Evolutionary conservation across 2,797 vertebrate species (phyloP).

Genomic region (Pseudochromis fuscus): DNA sequence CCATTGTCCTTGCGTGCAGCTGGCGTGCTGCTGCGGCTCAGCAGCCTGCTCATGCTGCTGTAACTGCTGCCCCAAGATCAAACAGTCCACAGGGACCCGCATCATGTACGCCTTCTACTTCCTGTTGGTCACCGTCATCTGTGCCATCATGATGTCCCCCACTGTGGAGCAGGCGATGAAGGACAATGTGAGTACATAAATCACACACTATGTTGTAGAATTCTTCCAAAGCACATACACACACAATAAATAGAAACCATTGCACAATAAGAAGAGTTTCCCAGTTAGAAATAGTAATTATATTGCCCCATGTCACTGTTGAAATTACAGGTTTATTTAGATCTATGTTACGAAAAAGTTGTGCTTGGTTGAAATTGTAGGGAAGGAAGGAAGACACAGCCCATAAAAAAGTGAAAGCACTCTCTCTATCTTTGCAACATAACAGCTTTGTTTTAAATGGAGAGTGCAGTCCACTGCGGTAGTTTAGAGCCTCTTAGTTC

Average conservation of each 20-base stretch:
- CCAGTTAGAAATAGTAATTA: not conserved
- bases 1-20: constrained; percentile 75
- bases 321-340: not conserved
- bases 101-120: constrained; percentile 97
- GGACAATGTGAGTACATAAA: constrained; percentile 62
- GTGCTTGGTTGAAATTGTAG: not conserved
- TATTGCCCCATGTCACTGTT: no score
- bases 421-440: no score
- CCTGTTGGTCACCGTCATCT: constrained; percentile 91
- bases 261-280: not conserved
- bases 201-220: not conserved
- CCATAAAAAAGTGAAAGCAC: not conserved
- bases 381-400: not conserved
- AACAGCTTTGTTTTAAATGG: no score
- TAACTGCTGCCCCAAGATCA: constrained; percentile 94
- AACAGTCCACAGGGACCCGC: constrained; percentile 96
- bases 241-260: not conserved
- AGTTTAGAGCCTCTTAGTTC: no score
- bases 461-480: no score
- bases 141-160: constrained; percentile 95
- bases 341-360: not conserved
- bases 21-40: constrained; percentile 96
- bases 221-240: not conserved
- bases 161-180: constrained; percentile 87
- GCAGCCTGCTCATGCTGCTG: constrained; percentile 95